phyloP scores from a whole-genome alignment of 2,888 invertebrate species.

The Melipona beecheii region DNA sequence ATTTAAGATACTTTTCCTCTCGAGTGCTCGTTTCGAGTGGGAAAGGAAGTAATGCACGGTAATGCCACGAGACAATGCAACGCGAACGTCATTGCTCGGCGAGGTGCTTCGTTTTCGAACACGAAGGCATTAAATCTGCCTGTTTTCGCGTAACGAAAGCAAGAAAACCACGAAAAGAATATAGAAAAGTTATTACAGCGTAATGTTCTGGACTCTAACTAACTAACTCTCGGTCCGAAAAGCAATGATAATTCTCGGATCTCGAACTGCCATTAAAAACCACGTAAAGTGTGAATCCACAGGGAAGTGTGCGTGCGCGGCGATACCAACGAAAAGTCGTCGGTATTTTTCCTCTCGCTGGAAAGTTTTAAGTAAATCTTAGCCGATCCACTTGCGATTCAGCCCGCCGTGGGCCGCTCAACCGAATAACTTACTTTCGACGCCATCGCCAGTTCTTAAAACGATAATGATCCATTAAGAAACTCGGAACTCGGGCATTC shows the following conservation, averaged over 20 bases:
- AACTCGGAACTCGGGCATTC: slow-evolving; percentile 66
- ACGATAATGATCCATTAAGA: slow-evolving; percentile 72
- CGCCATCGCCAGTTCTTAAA: slow-evolving; percentile 54
- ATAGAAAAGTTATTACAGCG: no score
- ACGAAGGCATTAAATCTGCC: no score
- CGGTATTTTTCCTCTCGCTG: slow-evolving; percentile 32
- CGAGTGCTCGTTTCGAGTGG: not conserved
- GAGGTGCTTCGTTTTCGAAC: no score
- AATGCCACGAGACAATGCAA: not conserved
- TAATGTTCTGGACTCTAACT: no score
- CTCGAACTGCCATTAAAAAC: not conserved
- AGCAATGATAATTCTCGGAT: not conserved
- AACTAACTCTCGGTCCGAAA: not conserved
- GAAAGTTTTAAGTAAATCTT: slow-evolving; percentile 67
- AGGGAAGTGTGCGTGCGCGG: not conserved
- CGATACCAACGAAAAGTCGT: slow-evolving; percentile 14
- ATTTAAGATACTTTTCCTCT: not conserved
- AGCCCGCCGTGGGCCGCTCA: slow-evolving; percentile 44
- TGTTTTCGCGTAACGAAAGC: no score
- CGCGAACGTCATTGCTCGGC: no score
- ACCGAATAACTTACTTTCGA: slow-evolving; percentile 68
- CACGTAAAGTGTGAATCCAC: not conserved
- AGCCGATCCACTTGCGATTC: slow-evolving; percentile 65
- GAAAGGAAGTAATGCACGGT: not conserved
- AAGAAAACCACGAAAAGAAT: no score